phyloP scores from a whole-genome alignment of 2,888 invertebrate species.

The Coleophora flavipennella region DNA sequence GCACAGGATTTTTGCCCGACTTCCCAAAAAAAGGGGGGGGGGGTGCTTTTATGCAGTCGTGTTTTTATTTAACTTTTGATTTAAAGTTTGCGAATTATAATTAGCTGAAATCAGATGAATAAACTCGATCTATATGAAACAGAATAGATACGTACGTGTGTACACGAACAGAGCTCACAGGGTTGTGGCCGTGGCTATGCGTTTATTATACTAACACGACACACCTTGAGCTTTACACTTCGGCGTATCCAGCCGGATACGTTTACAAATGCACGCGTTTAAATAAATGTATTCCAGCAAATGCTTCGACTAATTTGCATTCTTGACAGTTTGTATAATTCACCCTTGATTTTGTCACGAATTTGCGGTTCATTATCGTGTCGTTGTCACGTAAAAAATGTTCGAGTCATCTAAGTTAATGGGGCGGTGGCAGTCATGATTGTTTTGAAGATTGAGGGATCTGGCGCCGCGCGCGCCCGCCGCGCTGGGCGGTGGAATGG shows the following conservation, averaged over 20 bases:
- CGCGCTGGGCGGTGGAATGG: conserved; percentile 35
- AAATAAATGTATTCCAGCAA: conserved; percentile 15
- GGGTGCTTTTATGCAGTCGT: too few relatives aligned
- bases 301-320: conserved; percentile 17
- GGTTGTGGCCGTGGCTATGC: too few relatives aligned
- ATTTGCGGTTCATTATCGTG: conserved; percentile 16
- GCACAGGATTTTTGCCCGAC: too few relatives aligned
- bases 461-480: conserved; percentile 22
- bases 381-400: conserved; percentile 12
- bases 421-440: conserved; percentile 11
- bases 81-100: too few relatives aligned
- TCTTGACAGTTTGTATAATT: conserved; percentile 16
- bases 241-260: conserved; percentile 4
- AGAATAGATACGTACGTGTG: too few relatives aligned
- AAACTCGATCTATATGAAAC: too few relatives aligned
- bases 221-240: background rate
- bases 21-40: too few relatives aligned
- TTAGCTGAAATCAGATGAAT: too few relatives aligned
- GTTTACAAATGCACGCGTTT: conserved; percentile 12
- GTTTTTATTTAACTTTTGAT: too few relatives aligned
- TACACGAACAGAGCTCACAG: too few relatives aligned
- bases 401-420: conserved; percentile 18
- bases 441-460: conserved; percentile 5
- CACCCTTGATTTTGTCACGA: conserved; percentile 14
- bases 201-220: conserved; percentile 15